Conservation (phyloP, 2,797 vertebrate genomes). For the Gallinago nigripennis region DNA sequence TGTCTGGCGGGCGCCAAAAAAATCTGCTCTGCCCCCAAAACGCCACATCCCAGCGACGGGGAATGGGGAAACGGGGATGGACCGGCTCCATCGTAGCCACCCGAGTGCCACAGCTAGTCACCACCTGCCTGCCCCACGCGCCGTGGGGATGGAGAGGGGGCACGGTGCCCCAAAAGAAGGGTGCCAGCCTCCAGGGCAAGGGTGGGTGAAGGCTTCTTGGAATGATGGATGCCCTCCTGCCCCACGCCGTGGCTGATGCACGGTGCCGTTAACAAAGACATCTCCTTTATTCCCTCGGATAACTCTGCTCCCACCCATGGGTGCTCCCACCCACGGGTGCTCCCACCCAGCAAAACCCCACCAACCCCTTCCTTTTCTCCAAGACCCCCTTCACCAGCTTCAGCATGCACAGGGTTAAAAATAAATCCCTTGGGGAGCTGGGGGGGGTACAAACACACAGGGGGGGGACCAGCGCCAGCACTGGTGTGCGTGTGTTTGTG, state of each 20-base stretch:
- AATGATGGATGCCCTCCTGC: not conserved
- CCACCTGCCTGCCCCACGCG: fast-evolving
- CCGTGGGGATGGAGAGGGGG: not conserved
- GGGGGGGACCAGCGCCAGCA: not conserved
- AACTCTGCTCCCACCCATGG: not conserved
- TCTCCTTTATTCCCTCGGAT: not conserved
- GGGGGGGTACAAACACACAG: not conserved
- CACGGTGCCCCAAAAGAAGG: not conserved
- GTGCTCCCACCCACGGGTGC: not conserved
- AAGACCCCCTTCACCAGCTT: not conserved
- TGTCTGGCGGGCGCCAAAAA: constrained; percentile 50
- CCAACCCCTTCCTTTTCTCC: not conserved
- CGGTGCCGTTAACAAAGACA: not conserved
- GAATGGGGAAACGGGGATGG: not conserved
- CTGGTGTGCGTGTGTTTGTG: not conserved
- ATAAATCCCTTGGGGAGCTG: not conserved
- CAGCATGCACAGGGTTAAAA: not conserved
- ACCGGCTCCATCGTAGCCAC: not conserved
- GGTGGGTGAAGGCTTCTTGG: not conserved
- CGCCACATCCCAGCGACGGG: not conserved
- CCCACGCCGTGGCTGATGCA: not conserved
- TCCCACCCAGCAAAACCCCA: not conserved
- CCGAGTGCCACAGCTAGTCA: not conserved
- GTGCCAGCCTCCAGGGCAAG: not conserved
- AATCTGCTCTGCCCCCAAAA: constrained; percentile 32